Percentiles rank a stretch among this genome's conserved stretches.
phyloP scores from a whole-genome alignment of 2,113 vertebrate genomes.

The Etheostoma spectabile region DNA sequence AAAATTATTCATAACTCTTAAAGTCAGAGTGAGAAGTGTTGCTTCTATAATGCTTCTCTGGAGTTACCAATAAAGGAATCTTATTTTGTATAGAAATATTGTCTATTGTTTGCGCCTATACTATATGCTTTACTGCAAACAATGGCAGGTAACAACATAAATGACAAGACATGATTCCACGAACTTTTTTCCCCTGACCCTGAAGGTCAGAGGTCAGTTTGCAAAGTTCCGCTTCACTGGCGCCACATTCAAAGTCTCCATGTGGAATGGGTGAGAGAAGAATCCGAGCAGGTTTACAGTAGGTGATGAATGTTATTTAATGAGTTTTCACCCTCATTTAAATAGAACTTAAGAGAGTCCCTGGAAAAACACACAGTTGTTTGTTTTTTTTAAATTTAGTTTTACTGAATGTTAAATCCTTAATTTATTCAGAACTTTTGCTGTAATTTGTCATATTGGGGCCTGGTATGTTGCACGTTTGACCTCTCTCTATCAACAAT shows the following conservation, averaged over 20 bases:
- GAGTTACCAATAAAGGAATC: no score
- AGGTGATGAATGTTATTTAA: conserved; percentile 14
- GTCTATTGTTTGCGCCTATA: neutral
- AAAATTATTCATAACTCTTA: no score
- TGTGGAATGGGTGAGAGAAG: neutral
- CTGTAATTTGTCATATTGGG: neutral
- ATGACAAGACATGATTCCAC: neutral
- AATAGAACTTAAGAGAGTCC: neutral
- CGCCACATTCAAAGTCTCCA: neutral
- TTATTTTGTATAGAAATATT: no score
- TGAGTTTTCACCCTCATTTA: neutral
- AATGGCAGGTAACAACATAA: neutral
- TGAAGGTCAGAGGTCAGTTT: neutral
- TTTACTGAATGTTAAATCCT: neutral
- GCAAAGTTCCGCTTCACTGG: no score
- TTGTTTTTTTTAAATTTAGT: no score
- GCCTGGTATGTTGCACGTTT: neutral
- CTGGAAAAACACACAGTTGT: no score
- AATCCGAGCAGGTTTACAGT: neutral
- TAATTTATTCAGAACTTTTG: neutral
- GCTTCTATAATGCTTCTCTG: no score
- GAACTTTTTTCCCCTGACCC: neutral
- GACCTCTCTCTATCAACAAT: no score
- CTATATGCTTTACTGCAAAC: neutral
- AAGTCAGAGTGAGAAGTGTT: no score